A percentile compares a stretch with the other conserved stretches of the same genome.
phyloP scores from a whole-genome alignment of 2,797 vertebrate species.

The Hoplostethus mediterraneus region DNA sequence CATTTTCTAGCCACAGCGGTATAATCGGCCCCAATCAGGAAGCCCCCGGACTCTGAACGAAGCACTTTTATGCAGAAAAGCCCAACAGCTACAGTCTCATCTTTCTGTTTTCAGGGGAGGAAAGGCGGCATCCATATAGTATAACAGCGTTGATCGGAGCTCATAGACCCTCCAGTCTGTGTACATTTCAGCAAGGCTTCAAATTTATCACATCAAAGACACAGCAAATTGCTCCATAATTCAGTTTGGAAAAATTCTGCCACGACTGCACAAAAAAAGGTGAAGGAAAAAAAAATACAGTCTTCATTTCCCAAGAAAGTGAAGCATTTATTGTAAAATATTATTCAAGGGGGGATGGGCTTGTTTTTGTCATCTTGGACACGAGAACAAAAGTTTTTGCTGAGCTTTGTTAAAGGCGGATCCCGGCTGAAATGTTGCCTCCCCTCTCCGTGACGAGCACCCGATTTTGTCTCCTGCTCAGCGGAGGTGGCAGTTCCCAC shows the following conservation, averaged over 20 bases:
- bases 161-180: constrained; percentile 73
- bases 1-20: constrained; percentile 82
- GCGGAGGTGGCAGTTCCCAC: constrained; percentile 79
- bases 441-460: constrained; percentile 78
- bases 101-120: constrained; percentile 61
- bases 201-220: constrained; percentile 85
- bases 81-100: constrained; percentile 78
- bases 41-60: constrained; percentile 81
- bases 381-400: constrained; percentile 84
- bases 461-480: constrained; percentile 85
- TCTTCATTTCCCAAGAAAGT: constrained; percentile 84
- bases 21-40: constrained; percentile 80
- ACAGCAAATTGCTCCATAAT: constrained; percentile 86
- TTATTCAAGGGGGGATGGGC: constrained; percentile 78
- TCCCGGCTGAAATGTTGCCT: constrained; percentile 72
- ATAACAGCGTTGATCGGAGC: constrained; percentile 64
- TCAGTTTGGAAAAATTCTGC: constrained; percentile 84
- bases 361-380: constrained; percentile 58
- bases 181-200: constrained; percentile 75
- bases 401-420: constrained; percentile 79
- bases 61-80: constrained; percentile 82
- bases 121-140: constrained; percentile 13
- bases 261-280: constrained; percentile 81
- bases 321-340: constrained; percentile 80
- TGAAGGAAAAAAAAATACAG: constrained; percentile 25